phyloP scores from a whole-genome alignment of 2,797 vertebrate species.

The Buphagus erythrorhynchus region DNA sequence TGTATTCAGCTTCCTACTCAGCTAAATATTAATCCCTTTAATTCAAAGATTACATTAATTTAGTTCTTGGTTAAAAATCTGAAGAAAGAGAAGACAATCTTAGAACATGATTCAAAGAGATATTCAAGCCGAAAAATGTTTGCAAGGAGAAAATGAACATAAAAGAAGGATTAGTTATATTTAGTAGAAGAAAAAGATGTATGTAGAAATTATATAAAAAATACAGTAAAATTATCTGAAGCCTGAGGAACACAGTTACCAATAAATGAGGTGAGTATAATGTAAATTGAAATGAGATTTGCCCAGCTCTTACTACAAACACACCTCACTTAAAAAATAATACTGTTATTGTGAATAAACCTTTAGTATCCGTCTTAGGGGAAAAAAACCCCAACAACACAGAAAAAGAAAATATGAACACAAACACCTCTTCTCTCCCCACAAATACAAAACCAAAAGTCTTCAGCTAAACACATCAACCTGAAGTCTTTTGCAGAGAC shows the following conservation, averaged over 20 bases:
- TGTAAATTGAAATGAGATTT: neutral
- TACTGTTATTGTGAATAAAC: neutral
- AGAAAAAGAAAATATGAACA: neutral
- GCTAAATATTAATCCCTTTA: neutral
- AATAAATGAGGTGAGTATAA: neutral
- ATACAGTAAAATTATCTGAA: neutral
- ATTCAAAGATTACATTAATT: neutral
- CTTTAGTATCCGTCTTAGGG: neutral
- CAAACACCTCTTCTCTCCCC: neutral
- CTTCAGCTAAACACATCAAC: neutral
- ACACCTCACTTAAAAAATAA: neutral
- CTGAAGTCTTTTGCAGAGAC: neutral
- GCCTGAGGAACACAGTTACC: neutral
- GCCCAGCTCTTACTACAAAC: neutral
- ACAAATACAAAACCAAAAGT: neutral
- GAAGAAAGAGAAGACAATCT: neutral
- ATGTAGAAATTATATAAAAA: neutral
- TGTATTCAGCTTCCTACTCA: neutral
- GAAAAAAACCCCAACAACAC: neutral
- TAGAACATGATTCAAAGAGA: neutral
- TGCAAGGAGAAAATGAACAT: neutral
- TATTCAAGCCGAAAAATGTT: neutral
- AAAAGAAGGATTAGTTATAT: neutral
- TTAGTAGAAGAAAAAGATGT: neutral
- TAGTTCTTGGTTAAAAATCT: neutral